phyloP scores from a whole-genome alignment of 2,113 vertebrate genomes.

The Sapajus apella region DNA sequence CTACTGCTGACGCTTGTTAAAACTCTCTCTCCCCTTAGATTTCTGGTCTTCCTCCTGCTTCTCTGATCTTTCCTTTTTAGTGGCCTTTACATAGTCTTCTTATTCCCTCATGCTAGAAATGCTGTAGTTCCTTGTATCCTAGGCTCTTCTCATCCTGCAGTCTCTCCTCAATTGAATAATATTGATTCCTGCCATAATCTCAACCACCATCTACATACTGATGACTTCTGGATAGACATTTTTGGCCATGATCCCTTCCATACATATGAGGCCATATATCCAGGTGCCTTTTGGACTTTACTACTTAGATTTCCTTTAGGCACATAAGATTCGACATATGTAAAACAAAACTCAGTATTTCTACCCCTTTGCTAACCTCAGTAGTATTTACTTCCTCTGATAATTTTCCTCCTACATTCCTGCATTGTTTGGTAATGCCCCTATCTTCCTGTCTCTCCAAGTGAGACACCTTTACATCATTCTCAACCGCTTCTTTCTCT shows the following conservation, averaged over 20 bases:
- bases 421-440: not conserved
- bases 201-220: not conserved
- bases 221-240: not conserved
- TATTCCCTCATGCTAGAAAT: not conserved
- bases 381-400: not conserved
- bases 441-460: not conserved
- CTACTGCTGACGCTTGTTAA: not conserved
- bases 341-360: not conserved
- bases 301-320: not conserved
- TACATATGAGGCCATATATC: not conserved
- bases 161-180: not conserved
- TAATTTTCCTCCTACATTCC: not conserved
- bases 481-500: not conserved
- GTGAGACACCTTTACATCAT: not conserved
- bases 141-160: not conserved
- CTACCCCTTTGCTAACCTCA: not conserved
- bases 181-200: not conserved
- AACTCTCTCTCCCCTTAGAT: not conserved
- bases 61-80: not conserved
- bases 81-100: not conserved
- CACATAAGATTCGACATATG: not conserved
- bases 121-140: not conserved
- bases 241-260: not conserved
- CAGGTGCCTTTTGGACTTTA: not conserved
- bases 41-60: not conserved